Conservation (phyloP, 2,888 invertebrate genomes). For the Baronia brevicornis region DNA sequence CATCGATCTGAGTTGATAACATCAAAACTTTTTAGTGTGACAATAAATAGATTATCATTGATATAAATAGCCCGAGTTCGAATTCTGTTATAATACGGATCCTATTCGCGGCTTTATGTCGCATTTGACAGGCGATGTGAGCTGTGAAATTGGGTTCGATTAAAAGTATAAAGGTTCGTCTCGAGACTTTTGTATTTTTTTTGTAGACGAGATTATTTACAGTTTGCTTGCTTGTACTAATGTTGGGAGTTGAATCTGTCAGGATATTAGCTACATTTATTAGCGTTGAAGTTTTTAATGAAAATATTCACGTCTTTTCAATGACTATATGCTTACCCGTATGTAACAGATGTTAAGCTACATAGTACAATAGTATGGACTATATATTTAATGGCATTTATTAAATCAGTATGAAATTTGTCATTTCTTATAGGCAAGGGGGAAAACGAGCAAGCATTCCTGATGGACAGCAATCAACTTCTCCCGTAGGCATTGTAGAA, state of each 20-base stretch:
- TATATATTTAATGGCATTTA: too few relatives aligned
- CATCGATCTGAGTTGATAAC: conserved; percentile 63
- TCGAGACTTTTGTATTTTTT: conserved; percentile 61
- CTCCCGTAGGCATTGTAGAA: too few relatives aligned
- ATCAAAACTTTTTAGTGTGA: conserved; percentile 71
- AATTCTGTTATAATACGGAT: conserved; percentile 61
- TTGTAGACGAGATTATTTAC: conserved; percentile 56
- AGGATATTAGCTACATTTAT: conserved; percentile 18
- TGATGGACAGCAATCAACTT: too few relatives aligned
- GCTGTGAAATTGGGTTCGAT: conserved; percentile 73
- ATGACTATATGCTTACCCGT: too few relatives aligned
- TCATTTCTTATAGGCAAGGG: too few relatives aligned
- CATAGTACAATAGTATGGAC: too few relatives aligned
- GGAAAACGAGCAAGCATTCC: too few relatives aligned
- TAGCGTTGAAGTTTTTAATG: too few relatives aligned
- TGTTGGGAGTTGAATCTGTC: conserved; percentile 48
- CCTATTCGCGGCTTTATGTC: conserved; percentile 70
- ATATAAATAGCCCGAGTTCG: conserved; percentile 72
- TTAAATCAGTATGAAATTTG: too few relatives aligned
- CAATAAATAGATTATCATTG: conserved; percentile 73
- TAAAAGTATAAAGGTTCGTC: conserved; percentile 64
- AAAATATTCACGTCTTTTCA: too few relatives aligned
- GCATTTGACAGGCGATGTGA: conserved; percentile 69
- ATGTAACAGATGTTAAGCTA: too few relatives aligned
- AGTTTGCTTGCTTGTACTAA: conserved; percentile 63